These are phyloP conservation scores for Oscheius sp. DNA, from an alignment of 2,888 invertebrate genomes.

Conservation along the genomic window DNA sequence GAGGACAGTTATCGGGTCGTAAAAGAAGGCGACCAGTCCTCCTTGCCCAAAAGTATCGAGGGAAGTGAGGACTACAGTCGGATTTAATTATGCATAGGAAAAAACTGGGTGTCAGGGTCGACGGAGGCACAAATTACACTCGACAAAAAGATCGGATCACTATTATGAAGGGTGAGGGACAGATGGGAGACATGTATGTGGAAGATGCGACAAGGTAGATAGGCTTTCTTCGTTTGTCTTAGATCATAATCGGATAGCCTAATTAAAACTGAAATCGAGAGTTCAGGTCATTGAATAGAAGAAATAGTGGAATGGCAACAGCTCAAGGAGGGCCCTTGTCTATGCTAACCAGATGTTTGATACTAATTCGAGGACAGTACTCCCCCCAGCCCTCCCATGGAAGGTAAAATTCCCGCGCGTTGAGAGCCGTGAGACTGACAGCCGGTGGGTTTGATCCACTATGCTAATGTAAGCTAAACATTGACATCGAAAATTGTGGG, in stretches of 20 bases:
- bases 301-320: too few relatives aligned
- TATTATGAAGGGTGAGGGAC: neutral
- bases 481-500: too few relatives aligned
- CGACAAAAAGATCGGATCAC: neutral
- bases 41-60: too few relatives aligned
- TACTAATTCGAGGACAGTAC: neutral
- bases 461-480: slow-evolving; percentile 29
- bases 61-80: neutral
- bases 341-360: neutral
- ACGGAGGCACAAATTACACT: slow-evolving; percentile 1
- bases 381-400: neutral
- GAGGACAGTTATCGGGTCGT: slow-evolving; percentile 20
- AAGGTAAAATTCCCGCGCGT: slow-evolving; percentile 13
- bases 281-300: neutral
- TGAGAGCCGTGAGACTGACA: slow-evolving; percentile 15
- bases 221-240: neutral
- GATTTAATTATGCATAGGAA: slow-evolving; percentile 14
- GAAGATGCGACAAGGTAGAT: neutral
- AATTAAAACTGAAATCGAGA: neutral
- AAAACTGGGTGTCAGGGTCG: slow-evolving; percentile 20
- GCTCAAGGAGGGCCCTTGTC: too few relatives aligned
- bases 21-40: slow-evolving; percentile 18
- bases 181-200: too few relatives aligned
- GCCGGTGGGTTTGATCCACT: slow-evolving; percentile 1
- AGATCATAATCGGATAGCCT: neutral